Conservation (phyloP, 1,140 invertebrate species). For the Amyelois transitella region DNA sequence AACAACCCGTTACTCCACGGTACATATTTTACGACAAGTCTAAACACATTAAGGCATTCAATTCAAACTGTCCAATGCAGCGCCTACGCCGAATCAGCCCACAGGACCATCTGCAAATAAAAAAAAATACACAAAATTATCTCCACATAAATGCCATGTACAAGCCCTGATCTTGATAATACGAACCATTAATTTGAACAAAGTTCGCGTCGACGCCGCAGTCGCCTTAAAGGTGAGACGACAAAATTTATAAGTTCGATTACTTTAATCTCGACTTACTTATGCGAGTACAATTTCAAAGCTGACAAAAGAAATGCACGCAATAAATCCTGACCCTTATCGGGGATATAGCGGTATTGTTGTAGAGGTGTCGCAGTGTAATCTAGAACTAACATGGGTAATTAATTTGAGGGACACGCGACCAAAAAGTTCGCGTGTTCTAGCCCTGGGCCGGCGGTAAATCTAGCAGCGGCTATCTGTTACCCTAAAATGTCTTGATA, state of each 20-base stretch:
- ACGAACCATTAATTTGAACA: slow-evolving; percentile 71
- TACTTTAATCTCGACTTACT: slow-evolving; percentile 74
- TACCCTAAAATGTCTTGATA: background rate
- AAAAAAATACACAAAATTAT: slow-evolving; percentile 70
- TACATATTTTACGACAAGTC: background rate
- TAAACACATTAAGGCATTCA: background rate
- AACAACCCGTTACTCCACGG: background rate
- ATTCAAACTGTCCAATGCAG: slow-evolving; percentile 15
- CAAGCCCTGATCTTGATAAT: slow-evolving; percentile 68
- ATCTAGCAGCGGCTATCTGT: background rate
- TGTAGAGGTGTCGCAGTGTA: slow-evolving; percentile 49
- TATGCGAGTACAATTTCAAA: slow-evolving; percentile 74
- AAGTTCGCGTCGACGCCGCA: slow-evolving; percentile 70
- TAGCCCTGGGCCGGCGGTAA: background rate
- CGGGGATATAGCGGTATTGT: slow-evolving; percentile 69
- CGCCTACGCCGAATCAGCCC: slow-evolving; percentile 37
- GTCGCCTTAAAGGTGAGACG: slow-evolving; percentile 69
- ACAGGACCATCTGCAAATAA: slow-evolving; percentile 39
- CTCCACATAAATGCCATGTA: slow-evolving; percentile 72
- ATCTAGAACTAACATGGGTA: slow-evolving; percentile 63
- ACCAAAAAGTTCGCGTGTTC: slow-evolving; percentile 46
- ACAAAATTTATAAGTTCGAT: slow-evolving; percentile 75
- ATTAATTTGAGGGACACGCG: slow-evolving; percentile 72
- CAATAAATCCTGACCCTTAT: slow-evolving; percentile 69
- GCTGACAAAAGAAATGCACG: slow-evolving; percentile 74